Conservation (phyloP, 2,113 vertebrate genomes). For the Regulus satrapa region DNA sequence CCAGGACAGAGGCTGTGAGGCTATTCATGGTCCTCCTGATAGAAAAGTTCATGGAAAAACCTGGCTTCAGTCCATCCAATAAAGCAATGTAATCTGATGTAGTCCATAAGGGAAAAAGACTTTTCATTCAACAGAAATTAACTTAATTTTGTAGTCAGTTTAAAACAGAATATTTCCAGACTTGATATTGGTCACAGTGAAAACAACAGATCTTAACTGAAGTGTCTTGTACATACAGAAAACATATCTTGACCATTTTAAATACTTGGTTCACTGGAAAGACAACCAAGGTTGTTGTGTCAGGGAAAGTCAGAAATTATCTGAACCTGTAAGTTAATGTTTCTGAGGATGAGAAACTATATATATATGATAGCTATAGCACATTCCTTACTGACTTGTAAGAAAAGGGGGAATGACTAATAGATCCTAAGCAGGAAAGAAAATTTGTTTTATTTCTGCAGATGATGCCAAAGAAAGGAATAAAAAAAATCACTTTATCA, state of each 20-base stretch:
- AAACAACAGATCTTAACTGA: not conserved
- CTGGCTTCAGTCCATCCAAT: not conserved
- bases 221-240: not conserved
- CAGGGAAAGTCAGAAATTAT: not conserved
- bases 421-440: not conserved
- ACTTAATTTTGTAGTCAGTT: not conserved
- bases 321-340: not conserved
- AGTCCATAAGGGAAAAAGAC: not conserved
- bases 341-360: not conserved
- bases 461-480: not conserved
- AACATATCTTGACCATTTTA: not conserved
- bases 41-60: not conserved
- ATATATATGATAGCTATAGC: not conserved
- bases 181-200: not conserved
- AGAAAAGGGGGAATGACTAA: not conserved
- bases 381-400: not conserved
- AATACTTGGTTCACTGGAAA: not conserved
- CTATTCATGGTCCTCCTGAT: not conserved
- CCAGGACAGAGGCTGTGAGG: not conserved
- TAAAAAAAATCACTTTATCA: not conserved
- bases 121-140: not conserved
- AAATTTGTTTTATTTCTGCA: not conserved
- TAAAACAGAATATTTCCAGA: not conserved
- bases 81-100: not conserved
- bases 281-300: not conserved